Evolutionary conservation across 2,888 invertebrate species (phyloP), one percentile per base, ranked within the genome.

Genomic region (Corythucha ciliata): DNA sequence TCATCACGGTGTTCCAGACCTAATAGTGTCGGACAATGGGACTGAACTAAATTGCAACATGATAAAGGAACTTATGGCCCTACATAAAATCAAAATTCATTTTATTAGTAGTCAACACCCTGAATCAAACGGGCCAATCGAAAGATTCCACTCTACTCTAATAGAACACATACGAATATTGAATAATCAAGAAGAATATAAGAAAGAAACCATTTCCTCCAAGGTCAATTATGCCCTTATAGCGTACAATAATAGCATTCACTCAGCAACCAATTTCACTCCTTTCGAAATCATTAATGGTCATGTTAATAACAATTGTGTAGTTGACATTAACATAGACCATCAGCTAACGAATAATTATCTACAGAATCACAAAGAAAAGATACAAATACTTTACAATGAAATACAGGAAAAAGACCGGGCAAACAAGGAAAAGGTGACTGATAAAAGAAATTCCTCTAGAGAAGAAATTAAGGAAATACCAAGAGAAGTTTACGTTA

Each of bases 31-130:
- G 5, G 54, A 54, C 29, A 51, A 52, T 34, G 50, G 44, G 10
- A 21, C 39, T 2, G 51, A 54, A 46, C 46, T 54, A 20, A 27
- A 46, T 10, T 39, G 27, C 29, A 21, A 24, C 24, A 12, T 51
- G 21, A 16, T 54, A 4, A 39, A 52, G 24, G 49, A 55, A 39
- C 44, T 53, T 8, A 12, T 36, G 1, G 16, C 21, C n/a, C 22
- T 42, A 10, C 40, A 54, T 22, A 47, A 47, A 20, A 48, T 54
- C 12, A 47, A 54, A 5, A 20, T 50, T 8, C 52, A 52, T 24
- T 49, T 53, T 24, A 22, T 27, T 6, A 27, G 47, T 8, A 20
- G 18, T 5, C 46, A 52, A 46, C 52, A 52, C 22, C 52, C 46
- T 2, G 47, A 52, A 5, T 47, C 46, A 3, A 18, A 52, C 2